A percentile compares a stretch with the other conserved stretches of the same genome.
Conservation (phyloP, 2,113 vertebrate genomes). For the Cephalopholis sonnerati region DNA sequence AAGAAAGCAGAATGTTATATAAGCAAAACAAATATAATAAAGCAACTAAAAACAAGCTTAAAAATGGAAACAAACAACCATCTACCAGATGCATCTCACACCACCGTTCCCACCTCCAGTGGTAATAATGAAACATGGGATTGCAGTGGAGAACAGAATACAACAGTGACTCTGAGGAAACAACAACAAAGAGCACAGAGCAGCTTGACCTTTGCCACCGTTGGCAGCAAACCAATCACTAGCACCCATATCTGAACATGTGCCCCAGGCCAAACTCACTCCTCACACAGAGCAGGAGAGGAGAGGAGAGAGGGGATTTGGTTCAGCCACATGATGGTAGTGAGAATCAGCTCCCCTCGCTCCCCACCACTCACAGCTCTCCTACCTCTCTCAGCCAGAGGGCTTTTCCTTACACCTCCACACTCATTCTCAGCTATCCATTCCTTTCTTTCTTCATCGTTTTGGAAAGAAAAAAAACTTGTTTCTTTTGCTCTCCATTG, state of each 20-base stretch:
- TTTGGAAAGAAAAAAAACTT: slow-evolving; percentile 45
- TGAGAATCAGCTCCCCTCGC: slow-evolving; percentile 69
- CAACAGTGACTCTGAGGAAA: slow-evolving; percentile 84
- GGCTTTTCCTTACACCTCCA: slow-evolving; percentile 77
- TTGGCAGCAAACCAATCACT: slow-evolving; percentile 96
- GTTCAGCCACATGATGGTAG: slow-evolving; percentile 74
- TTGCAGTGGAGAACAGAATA: slow-evolving; percentile 72
- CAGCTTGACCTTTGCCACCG: slow-evolving; percentile 93
- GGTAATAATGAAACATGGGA: slow-evolving; percentile 74
- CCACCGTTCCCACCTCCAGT: slow-evolving; percentile 50
- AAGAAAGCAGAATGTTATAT: slow-evolving; percentile 38
- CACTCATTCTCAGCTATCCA: slow-evolving; percentile 64
- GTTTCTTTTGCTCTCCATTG: slow-evolving; percentile 44
- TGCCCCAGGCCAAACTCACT: slow-evolving; percentile 95
- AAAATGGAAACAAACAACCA: slow-evolving; percentile 53
- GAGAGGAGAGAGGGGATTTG: slow-evolving; percentile 83
- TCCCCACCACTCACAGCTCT: slow-evolving; percentile 65
- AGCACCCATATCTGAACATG: slow-evolving; percentile 97
- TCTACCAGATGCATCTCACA: slow-evolving; percentile 48
- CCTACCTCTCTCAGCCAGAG: slow-evolving; percentile 73
- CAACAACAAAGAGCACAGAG: slow-evolving; percentile 88
- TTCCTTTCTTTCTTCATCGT: slow-evolving; percentile 60
- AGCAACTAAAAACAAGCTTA: slow-evolving; percentile 40
- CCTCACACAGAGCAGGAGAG: slow-evolving; percentile 87
- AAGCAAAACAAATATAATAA: slow-evolving; percentile 57